Percentiles rank a stretch among this genome's conserved stretches.
Conservation (phyloP, 2,113 vertebrate genomes). For the Tyrannus savana region DNA sequence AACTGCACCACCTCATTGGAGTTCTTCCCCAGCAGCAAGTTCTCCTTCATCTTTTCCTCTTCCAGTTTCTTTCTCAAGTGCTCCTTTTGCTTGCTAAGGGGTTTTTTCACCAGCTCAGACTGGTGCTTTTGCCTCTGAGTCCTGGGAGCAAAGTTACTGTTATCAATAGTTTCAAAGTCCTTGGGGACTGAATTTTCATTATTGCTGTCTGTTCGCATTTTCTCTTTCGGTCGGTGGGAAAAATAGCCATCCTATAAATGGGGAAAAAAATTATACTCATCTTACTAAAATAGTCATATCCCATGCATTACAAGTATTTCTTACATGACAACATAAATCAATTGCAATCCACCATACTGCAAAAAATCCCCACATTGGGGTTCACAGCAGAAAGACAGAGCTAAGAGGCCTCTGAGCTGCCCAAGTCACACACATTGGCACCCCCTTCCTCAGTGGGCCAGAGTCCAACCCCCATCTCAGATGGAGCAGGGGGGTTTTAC, state of each 20-base stretch:
- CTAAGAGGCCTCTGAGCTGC: background rate
- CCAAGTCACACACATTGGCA: background rate
- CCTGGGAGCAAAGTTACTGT: slow-evolving; percentile 94
- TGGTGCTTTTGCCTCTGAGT: slow-evolving; percentile 87
- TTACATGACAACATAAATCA: background rate
- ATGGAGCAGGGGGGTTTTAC: background rate
- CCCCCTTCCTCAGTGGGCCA: background rate
- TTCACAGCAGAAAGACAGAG: background rate
- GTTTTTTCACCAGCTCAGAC: slow-evolving; percentile 74
- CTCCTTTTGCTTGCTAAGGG: slow-evolving; percentile 81
- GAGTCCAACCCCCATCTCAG: background rate
- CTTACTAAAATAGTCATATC: slow-evolving; percentile 13
- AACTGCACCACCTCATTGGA: slow-evolving; percentile 80
- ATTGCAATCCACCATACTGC: background rate
- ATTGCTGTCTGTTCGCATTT: slow-evolving; percentile 93
- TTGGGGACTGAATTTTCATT: slow-evolving; percentile 98
- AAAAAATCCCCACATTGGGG: background rate
- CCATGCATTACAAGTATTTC: background rate
- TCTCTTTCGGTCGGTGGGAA: slow-evolving; percentile 94
- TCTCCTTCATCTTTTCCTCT: slow-evolving; percentile 79
- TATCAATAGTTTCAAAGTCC: slow-evolving; percentile 98
- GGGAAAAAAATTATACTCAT: slow-evolving; percentile 35
- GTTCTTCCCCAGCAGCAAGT: slow-evolving; percentile 73
- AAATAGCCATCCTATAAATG: slow-evolving; percentile 88
- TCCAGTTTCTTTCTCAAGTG: slow-evolving; percentile 82